phyloP scores from a whole-genome alignment of 2,797 vertebrate genomes.

The Typhlichthys subterraneus region DNA sequence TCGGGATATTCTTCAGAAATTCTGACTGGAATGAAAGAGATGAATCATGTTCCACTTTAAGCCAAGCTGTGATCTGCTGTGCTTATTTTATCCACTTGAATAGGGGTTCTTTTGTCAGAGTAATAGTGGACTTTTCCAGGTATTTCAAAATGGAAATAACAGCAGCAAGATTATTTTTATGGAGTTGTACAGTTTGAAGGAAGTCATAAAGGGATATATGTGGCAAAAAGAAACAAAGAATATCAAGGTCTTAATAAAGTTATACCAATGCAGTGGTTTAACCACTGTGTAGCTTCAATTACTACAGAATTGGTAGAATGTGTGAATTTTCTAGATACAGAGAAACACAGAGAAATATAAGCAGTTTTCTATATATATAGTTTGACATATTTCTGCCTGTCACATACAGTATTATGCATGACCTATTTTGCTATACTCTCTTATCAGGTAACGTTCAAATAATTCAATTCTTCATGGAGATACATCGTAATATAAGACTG shows the following conservation, averaged over 20 bases:
- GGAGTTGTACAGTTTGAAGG: conserved; percentile 25
- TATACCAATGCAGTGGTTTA: not conserved
- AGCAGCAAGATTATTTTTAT: conserved; percentile 25
- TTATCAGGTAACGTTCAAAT: not conserved
- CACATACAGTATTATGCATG: not conserved
- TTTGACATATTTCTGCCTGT: not conserved
- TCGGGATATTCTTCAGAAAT: too few species aligned
- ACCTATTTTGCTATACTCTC: not conserved
- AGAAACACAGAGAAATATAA: too few species aligned
- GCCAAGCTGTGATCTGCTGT: not conserved
- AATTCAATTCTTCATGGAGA: not conserved
- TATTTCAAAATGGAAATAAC: conserved; percentile 47
- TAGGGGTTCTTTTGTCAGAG: not conserved
- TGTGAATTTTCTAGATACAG: too few species aligned
- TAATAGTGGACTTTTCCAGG: conserved; percentile 18
- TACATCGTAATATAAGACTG: not conserved
- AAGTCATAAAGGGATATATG: conserved; percentile 21
- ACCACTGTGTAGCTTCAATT: too few species aligned
- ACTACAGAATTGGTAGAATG: too few species aligned
- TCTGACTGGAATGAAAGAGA: too few species aligned
- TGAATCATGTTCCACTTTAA: too few species aligned
- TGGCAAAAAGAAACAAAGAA: conserved; percentile 15
- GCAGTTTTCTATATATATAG: not conserved
- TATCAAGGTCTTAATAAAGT: not conserved
- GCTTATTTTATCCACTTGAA: not conserved